phyloP scores from a whole-genome alignment of 2,113 vertebrate species.

The Lipophrys pholis region DNA sequence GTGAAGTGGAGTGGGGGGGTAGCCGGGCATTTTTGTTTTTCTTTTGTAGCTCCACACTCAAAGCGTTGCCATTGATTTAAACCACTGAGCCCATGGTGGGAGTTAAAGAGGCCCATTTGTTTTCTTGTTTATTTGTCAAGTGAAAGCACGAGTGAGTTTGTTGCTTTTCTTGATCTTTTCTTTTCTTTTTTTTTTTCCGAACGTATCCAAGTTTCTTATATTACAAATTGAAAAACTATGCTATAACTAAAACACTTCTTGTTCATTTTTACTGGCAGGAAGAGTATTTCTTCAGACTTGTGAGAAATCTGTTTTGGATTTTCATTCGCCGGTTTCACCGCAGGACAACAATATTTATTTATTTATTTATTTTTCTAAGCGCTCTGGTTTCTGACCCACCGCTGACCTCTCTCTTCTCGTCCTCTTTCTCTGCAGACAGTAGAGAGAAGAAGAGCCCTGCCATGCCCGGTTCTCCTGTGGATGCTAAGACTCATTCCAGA shows the following conservation, averaged over 20 bases:
- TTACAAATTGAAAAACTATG: neutral
- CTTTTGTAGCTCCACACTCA: slow-evolving; percentile 27
- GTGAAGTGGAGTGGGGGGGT: slow-evolving; percentile 35
- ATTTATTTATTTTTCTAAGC: neutral
- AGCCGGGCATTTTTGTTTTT: slow-evolving; percentile 33
- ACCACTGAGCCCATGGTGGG: slow-evolving; percentile 20
- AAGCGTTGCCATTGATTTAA: slow-evolving; percentile 40
- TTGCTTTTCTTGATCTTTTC: neutral
- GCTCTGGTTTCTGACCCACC: slow-evolving; percentile 23
- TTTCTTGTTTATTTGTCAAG: slow-evolving; percentile 23
- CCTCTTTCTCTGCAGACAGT: slow-evolving; percentile 83
- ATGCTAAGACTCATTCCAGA: slow-evolving; percentile 97
- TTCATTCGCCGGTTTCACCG: neutral
- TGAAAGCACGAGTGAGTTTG: neutral
- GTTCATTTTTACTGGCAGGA: neutral
- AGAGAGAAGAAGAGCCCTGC: slow-evolving; percentile 95
- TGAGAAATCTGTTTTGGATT: slow-evolving; percentile 1
- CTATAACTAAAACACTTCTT: neutral
- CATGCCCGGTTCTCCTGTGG: slow-evolving; percentile 98
- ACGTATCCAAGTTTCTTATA: too few relatives aligned
- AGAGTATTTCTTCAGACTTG: neutral
- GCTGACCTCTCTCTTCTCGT: slow-evolving; percentile 28
- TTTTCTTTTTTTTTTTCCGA: neutral
- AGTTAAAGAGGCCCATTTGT: slow-evolving; percentile 27
- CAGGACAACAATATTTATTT: too few relatives aligned